Evolutionary conservation across 2,888 invertebrate species (phyloP).

Genomic region (Cryptus viduatorius): DNA sequence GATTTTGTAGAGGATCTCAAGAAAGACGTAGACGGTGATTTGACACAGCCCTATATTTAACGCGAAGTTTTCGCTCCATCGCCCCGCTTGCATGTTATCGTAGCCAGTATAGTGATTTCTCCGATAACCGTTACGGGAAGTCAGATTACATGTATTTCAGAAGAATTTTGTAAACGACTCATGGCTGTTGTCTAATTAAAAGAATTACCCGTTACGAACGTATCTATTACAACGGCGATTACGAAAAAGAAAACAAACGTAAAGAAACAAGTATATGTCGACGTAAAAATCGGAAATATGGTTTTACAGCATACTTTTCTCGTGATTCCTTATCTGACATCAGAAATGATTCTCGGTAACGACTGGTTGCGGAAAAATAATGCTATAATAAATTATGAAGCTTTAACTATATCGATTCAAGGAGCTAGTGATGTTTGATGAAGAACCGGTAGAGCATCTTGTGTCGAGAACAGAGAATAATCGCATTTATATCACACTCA

Average conservation of each 20-base stretch:
- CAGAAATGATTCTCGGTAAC: constrained; percentile 63
- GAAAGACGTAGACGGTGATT: no score
- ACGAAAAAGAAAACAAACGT: constrained; percentile 58
- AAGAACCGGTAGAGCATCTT: constrained; percentile 61
- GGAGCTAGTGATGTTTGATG: constrained; percentile 32
- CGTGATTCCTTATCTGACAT: constrained; percentile 58
- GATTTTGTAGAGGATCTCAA: no score
- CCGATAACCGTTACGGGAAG: no score
- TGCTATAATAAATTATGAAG: constrained; percentile 52
- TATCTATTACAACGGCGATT: constrained; percentile 52
- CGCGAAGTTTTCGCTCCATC: no score
- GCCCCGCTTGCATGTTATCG: no score
- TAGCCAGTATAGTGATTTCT: no score
- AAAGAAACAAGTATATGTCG: constrained; percentile 60
- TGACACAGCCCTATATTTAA: no score
- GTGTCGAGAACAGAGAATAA: background rate
- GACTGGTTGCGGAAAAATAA: constrained; percentile 63
- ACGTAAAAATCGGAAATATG: constrained; percentile 53
- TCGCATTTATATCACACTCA: constrained; percentile 7
- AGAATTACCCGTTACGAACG: no score
- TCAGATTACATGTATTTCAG: no score
- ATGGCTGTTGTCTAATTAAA: no score
- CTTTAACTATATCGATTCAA: constrained; percentile 27
- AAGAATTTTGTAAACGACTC: no score
- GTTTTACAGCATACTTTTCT: background rate